These are phyloP conservation scores for Plebejus anna DNA, from an alignment of 2,888 invertebrate species.

Conservation along the genomic window DNA sequence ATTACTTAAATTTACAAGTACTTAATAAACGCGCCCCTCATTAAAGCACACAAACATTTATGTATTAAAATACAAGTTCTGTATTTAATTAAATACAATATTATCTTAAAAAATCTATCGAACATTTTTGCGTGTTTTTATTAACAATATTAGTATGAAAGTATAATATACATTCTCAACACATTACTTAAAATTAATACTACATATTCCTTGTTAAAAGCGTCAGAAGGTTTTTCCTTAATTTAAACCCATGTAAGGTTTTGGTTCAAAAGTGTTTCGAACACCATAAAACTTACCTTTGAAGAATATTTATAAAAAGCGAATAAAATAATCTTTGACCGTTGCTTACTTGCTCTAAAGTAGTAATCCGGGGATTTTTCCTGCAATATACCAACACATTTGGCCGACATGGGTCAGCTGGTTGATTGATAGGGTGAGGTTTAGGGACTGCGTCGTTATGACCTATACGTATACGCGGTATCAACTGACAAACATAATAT, in stretches of 20 bases:
- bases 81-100: no score
- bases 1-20: no score
- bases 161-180: no score
- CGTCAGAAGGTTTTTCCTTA: not conserved
- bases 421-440: conserved; percentile 27
- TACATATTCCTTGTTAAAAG: not conserved
- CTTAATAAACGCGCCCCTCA: no score
- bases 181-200: no score
- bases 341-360: conserved; percentile 5
- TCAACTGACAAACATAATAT: conserved; percentile 15
- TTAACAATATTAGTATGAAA: no score
- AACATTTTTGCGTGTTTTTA: no score
- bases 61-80: no score
- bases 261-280: not conserved
- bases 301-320: not conserved
- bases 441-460: conserved; percentile 21
- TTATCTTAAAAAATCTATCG: no score
- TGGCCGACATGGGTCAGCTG: conserved; percentile 24
- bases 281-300: not conserved
- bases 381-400: conserved; percentile 28
- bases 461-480: not conserved
- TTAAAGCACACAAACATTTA: no score
- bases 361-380: conserved; percentile 28
- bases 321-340: not conserved
- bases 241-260: not conserved